Base-by-base conservation (phyloP, 1,140 invertebrate species). In the Orius insidiosus region DNA sequence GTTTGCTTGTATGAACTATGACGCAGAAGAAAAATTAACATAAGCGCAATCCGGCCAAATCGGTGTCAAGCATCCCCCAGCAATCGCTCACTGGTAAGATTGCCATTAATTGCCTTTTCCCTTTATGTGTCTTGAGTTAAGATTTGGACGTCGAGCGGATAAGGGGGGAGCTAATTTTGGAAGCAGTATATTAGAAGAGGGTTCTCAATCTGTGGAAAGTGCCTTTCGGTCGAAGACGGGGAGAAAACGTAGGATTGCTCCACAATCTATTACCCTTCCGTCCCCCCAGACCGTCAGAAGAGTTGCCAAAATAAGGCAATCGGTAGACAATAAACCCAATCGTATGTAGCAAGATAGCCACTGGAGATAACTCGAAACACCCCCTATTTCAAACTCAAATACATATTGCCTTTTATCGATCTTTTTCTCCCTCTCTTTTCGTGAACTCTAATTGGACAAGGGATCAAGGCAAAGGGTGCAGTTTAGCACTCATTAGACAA, bases 281-380 rank as follows among this genome's bases (percentile, higher is more conserved):
- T n/a, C 18, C 18, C 16, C 3, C 9, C 40, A 24, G 24, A 24
- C 24, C 24, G 24, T 24, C 24, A 24, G 24, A 24, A 24, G 24
- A 24, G 35, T 32, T 45, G 43, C 43, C 43, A 45, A 45, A 45
- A 45, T 45, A 45, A 45, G 43, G 43, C 43, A 45, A 45, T 45
- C 43, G 19, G 19, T 35, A 45, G 43, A 30, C 43, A 45, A 45
- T 45, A 45, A 45, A 45, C 30, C 43, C 15, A 19, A 24, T 31
- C 30, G 24, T 14, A 19, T 45, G 31, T 45, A 8, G 2, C 43
- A 8, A 36, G 32, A 33, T 34, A 32, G 43, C 43, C 43, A 45
- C 31, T 35, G 5, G 8, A 13, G 32, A 45, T 34, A 45, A 45
- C 19, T 31, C 33, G n/a, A 15, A 36, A 36, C n/a, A 36, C 35